Evolutionary conservation across 2,797 vertebrate genomes (phyloP).

Genomic region (Melanotaenia boesemani): DNA sequence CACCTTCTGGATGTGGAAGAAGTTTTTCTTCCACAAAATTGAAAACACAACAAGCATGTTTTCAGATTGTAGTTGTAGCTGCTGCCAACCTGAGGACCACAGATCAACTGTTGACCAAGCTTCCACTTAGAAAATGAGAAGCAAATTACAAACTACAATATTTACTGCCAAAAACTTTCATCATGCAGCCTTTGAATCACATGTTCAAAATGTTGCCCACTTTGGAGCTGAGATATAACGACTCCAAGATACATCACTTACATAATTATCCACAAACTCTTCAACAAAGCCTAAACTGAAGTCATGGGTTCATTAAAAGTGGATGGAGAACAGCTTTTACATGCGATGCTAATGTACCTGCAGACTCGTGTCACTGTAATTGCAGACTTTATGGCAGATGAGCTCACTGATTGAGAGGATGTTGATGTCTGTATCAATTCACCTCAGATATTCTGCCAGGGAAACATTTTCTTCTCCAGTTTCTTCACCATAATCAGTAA

Average conservation of each 20-base stretch:
- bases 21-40: background rate
- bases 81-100: background rate
- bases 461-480: background rate
- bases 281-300: background rate
- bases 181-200: too few species aligned
- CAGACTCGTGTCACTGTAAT: background rate
- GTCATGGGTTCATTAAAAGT: background rate
- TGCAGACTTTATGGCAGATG: background rate
- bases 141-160: too few species aligned
- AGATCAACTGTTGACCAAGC: background rate
- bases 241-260: background rate
- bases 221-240: background rate
- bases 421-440: background rate
- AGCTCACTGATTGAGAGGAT: background rate
- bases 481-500: background rate
- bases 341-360: background rate
- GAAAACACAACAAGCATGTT: background rate
- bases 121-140: background rate
- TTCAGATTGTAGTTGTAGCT: background rate
- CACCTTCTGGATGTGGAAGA: background rate
- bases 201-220: background rate
- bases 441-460: too few species aligned
- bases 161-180: too few species aligned
- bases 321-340: background rate
- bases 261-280: background rate